Evolutionary conservation across 2,113 vertebrate genomes (phyloP).

Genomic region (Accipiter virgatus): DNA sequence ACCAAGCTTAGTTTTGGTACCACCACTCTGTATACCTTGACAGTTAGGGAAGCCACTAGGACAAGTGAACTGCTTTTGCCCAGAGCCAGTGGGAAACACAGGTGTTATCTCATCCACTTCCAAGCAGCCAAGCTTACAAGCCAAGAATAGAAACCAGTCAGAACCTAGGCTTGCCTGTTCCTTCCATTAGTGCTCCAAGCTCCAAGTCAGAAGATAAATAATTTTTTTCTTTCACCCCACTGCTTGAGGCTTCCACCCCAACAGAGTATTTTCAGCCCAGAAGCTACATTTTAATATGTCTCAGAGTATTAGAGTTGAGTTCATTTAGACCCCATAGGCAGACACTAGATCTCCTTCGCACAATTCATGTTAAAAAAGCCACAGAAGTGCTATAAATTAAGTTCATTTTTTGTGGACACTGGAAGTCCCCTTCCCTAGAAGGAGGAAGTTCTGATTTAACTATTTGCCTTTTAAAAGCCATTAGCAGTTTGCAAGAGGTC

Average conservation of each 20-base stretch:
- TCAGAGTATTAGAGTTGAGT: background rate
- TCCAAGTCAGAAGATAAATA: background rate
- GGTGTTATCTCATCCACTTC: background rate
- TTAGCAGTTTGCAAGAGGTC: background rate
- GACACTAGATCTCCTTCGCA: background rate
- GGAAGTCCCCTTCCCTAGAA: background rate
- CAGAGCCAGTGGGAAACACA: background rate
- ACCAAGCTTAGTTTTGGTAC: background rate
- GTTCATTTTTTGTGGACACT: background rate
- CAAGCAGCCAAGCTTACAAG: background rate
- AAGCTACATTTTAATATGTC: rapidly evolving
- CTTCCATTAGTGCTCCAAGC: background rate
- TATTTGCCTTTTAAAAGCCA: background rate
- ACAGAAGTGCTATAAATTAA: background rate
- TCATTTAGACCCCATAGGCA: background rate
- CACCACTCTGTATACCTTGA: background rate
- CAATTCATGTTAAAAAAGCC: background rate
- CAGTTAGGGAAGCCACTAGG: background rate
- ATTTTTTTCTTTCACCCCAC: background rate
- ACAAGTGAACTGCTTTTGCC: background rate
- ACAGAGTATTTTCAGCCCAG: background rate
- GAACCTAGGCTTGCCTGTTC: background rate
- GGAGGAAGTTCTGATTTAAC: background rate
- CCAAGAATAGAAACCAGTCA: background rate
- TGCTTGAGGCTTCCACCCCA: background rate